Base-by-base conservation (phyloP, 2,888 invertebrate genomes). In the Microplitis manilae region DNA sequence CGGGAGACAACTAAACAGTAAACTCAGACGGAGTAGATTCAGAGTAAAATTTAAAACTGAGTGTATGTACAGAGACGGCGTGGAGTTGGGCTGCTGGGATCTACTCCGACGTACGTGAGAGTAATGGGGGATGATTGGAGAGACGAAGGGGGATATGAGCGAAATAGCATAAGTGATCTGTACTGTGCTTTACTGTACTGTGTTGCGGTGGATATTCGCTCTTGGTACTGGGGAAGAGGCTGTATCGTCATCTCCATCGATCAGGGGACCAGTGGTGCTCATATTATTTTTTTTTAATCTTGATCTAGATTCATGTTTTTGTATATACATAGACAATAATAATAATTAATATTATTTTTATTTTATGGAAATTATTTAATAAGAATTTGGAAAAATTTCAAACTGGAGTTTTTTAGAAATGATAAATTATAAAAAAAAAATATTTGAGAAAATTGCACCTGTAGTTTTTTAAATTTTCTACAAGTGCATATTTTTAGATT, bases 201-300 rank as follows among this genome's bases (percentile, higher is more conserved):
- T 30, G 30, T 30, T 30, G 30, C 30, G 30, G 20, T 20, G 30
- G 30, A 30, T 30, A 30, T 2, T 30, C 30, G 30, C 30, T 30
- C 30, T 30, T 30, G 30, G 2, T 13, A 50, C 17, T 60, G 73
- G 61, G 64, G 73, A 40, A 50, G 50, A 64, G 72, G 41, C 60
- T 20, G n/a, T 30, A 15, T 9, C 65, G 17, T n/a, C 68, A 30
- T 65, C 69, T 77, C 77, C 80, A 78, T 78, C 78, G 79, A 78
- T 73, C 80, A 74, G 79, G 70, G 68, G 76, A 40, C 20, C 84
- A 85, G 82, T 78, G 83, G 39, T 70, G 81, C 84, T 83, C 84
- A 84, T 75, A 75, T 71, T 61, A n/a, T 64, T 17, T 40, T 41
- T 71, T 64, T 60, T 50, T 50, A 13, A 50, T 50, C 50, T 50